Evolutionary conservation across 2,888 invertebrate species (phyloP), one percentile per base, ranked within the genome.

Genomic region (Callimorpha dominula): DNA sequence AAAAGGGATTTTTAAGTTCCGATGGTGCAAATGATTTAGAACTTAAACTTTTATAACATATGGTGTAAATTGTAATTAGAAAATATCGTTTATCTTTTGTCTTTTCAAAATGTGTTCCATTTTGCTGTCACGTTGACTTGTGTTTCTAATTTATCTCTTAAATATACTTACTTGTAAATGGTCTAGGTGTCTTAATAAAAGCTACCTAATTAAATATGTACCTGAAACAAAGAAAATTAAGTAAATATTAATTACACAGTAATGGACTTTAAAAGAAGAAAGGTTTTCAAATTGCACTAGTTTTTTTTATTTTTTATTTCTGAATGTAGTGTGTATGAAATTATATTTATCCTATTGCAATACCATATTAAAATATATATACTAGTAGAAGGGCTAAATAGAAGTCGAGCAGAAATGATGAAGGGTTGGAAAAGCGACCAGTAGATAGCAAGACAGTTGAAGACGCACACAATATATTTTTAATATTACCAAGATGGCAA

Each of bases 161-260:
- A 9, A 50, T 40, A 65, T 49, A 65, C 65, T 65, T 50, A 65
- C 65, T 50, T 40, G 17, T 64, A n/a, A 20, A 8, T 80, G 9
- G 1, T 42, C 9, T 40, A 46, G 66, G 64, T 81, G 70, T 70
- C 60, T 8, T 70, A 70, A 71, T 46, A 31, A 9, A 46, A 20
- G 4, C 3, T 43, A n/a, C n/a, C n/a, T n/a, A 43, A 9, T 54
- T n/a, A 20, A 43, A 31, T 12, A 42, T 15, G n/a, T 83, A 83
- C 83, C 83, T 83, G 85, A 14, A 83, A 83, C 76, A 79, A 77
- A 79, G 64, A 68, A 72, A 31, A 42, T 1, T 6, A 40, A 74
- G 14, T 4, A 50, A 5, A 20, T 3, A 46, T 46, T 50, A 62
- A 15, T 31, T 15, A 57, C 14, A n/a, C 15, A 46, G n/a, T 57